Percentiles rank a stretch among this genome's conserved stretches.
Conservation (phyloP, 2,888 invertebrate species). For the Actias luna region DNA sequence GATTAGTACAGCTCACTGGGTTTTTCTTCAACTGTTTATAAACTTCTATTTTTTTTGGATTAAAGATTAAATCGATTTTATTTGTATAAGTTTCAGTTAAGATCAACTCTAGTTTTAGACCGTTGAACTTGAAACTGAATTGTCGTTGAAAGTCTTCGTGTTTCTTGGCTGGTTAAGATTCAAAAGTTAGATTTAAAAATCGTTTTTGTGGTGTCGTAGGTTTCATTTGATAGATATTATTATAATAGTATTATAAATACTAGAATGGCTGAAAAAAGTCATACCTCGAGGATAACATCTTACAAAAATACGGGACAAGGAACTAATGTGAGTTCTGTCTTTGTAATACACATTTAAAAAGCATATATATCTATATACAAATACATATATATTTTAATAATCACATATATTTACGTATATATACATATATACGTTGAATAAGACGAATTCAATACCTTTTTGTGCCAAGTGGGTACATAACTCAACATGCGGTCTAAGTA, state of each 20-base stretch:
- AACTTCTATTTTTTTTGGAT: no score
- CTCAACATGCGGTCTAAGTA: not conserved
- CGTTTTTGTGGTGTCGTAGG: not conserved
- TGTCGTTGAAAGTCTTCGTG: no score
- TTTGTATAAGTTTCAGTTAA: not conserved
- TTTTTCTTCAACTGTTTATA: no score
- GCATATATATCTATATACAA: not conserved
- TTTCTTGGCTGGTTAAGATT: not conserved
- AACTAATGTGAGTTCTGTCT: constrained; percentile 82
- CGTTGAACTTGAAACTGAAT: not conserved
- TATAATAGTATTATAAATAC: not conserved
- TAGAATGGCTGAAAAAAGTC: constrained; percentile 83
- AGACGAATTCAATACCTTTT: not conserved
- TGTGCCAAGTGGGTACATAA: not conserved
- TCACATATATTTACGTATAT: no score
- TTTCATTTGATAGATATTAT: not conserved
- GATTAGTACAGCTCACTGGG: no score
- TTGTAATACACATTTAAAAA: not conserved
- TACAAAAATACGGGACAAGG: constrained; percentile 92
- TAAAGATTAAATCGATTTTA: not conserved
- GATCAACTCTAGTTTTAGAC: not conserved
- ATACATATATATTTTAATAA: no score
- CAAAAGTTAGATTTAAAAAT: not conserved
- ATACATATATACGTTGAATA: no score
- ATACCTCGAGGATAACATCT: constrained; percentile 82